These are phyloP conservation scores for Hypocryptadius cinnamomeus DNA, from an alignment of 2,113 vertebrate species.

Conservation along the genomic window DNA sequence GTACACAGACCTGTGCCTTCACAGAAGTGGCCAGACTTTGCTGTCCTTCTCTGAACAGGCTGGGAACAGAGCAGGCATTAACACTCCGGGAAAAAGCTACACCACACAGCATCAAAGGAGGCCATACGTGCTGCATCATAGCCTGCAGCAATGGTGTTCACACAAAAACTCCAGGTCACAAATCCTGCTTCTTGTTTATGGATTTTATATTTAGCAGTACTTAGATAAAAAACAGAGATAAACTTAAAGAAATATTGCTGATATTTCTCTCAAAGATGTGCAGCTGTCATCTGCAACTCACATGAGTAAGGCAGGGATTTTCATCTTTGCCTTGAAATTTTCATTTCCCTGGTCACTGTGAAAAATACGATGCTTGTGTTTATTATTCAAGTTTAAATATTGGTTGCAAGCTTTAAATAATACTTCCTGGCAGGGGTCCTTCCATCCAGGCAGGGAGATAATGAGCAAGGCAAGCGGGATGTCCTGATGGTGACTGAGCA, in stretches of 20 bases:
- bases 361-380: neutral
- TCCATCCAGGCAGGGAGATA: neutral
- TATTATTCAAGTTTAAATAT: neutral
- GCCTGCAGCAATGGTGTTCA: neutral
- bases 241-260: neutral
- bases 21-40: neutral
- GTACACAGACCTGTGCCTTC: neutral
- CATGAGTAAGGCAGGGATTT: neutral
- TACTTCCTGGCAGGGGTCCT: neutral
- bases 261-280: neutral
- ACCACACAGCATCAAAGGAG: neutral
- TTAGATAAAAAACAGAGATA: neutral
- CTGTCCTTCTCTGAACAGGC: neutral
- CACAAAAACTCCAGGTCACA: neutral
- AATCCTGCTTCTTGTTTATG: neutral
- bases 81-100: neutral
- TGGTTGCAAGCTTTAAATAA: neutral
- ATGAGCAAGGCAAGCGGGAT: neutral
- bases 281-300: neutral
- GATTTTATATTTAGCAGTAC: neutral
- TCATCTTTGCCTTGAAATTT: neutral
- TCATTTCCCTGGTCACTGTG: neutral
- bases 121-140: neutral
- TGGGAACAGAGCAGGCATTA: fast-evolving
- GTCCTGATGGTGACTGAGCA: neutral